Conservation (phyloP, 2,888 invertebrate genomes). For the Acanthosepion esculentum region DNA sequence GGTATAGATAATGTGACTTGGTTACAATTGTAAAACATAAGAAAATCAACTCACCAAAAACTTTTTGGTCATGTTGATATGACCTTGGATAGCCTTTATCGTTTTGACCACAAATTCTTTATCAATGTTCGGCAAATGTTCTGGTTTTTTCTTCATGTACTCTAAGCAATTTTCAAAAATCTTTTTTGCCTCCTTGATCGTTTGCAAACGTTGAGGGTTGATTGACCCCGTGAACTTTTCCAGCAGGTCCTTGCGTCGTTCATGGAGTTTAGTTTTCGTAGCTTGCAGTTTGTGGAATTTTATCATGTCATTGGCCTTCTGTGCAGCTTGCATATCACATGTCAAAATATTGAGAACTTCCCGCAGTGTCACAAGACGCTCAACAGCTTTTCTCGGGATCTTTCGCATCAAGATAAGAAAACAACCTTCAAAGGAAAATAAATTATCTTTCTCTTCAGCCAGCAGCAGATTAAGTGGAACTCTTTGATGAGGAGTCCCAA, state of each 20-base stretch:
- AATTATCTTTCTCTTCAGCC: slow-evolving; percentile 44
- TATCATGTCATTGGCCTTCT: neutral
- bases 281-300: slow-evolving; percentile 33
- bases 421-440: neutral
- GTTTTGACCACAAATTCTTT: slow-evolving; percentile 43
- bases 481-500: slow-evolving; percentile 24
- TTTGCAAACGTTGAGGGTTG: neutral
- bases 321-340: neutral
- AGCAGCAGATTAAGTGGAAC: slow-evolving; percentile 36
- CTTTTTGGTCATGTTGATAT: slow-evolving; percentile 36
- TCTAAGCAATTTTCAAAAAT: neutral
- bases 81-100: slow-evolving; percentile 42
- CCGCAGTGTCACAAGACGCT: slow-evolving; percentile 6
- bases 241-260: neutral
- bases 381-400: slow-evolving; percentile 13
- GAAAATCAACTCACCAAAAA: slow-evolving; percentile 13
- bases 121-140: neutral
- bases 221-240: slow-evolving; percentile 23
- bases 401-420: slow-evolving; percentile 43
- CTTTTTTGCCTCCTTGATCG: neutral
- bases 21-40: neutral
- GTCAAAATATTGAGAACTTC: slow-evolving; percentile 23
- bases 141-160: neutral
- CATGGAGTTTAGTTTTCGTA: slow-evolving; percentile 34
- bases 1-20: neutral